phyloP scores from a whole-genome alignment of 1,140 invertebrate genomes.

The Drosophila subobscura region DNA sequence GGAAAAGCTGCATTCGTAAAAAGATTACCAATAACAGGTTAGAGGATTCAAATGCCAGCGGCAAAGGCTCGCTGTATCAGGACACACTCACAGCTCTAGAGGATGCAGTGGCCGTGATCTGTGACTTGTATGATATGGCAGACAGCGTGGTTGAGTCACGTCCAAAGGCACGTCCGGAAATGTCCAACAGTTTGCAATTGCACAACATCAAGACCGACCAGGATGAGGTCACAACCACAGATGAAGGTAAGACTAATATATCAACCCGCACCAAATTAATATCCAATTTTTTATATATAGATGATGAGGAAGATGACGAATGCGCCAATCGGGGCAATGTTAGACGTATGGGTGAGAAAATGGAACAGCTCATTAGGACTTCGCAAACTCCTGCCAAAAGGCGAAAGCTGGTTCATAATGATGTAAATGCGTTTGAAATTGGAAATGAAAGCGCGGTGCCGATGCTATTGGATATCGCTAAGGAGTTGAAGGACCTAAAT shows the following conservation, averaged over 20 bases:
- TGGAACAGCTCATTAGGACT: conserved; percentile 21
- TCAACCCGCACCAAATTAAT: not conserved
- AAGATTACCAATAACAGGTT: conserved; percentile 62
- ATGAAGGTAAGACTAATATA: conserved; percentile 42
- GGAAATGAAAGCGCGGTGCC: conserved; percentile 16
- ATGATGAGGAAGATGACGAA: conserved; percentile 51
- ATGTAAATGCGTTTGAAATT: conserved; percentile 17
- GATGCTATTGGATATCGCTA: conserved; percentile 61
- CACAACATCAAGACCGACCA: conserved; percentile 51
- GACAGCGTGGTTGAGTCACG: conserved; percentile 50
- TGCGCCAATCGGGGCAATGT: conserved; percentile 28
- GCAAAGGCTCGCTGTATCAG: conserved; percentile 60
- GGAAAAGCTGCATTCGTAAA: conserved; percentile 69
- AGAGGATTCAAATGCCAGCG: conserved; percentile 53
- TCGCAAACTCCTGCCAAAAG: conserved; percentile 32
- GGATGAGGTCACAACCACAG: conserved; percentile 25
- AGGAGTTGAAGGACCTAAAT: conserved; percentile 57
- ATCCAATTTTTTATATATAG: conserved; percentile 5
- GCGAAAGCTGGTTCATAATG: conserved; percentile 18
- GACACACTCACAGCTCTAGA: conserved; percentile 64
- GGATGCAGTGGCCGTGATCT: conserved; percentile 61
- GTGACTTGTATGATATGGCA: conserved; percentile 65
- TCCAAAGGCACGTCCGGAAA: conserved; percentile 15
- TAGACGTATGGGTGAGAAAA: conserved; percentile 9
- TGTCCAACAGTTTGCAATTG: conserved; percentile 17